Evolutionary conservation across 2,797 vertebrate genomes (phyloP).

Genomic region (Hipposideros larvatus): DNA sequence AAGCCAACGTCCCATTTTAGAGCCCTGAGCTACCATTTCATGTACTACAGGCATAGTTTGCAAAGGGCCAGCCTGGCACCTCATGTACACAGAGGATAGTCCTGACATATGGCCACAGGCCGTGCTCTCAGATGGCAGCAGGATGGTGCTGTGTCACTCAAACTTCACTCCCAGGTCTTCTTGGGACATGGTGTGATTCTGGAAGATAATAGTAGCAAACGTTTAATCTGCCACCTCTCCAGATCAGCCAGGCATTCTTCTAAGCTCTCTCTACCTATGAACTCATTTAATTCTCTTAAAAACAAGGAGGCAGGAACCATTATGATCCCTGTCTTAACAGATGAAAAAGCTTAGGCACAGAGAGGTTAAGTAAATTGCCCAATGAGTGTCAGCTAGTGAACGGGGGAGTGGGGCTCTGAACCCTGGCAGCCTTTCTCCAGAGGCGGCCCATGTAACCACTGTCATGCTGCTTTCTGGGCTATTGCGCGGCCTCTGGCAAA

Average conservation of each 20-base stretch:
- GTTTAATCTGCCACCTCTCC: background rate
- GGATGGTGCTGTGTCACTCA: background rate
- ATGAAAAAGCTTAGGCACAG: background rate
- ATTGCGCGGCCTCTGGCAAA: background rate
- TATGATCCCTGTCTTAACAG: background rate
- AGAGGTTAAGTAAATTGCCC: background rate
- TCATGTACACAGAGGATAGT: background rate
- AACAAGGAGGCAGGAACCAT: background rate
- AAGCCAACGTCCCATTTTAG: background rate
- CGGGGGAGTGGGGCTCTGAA: background rate
- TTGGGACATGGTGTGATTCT: background rate
- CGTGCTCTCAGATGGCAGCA: background rate
- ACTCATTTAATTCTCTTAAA: conserved; percentile 13
- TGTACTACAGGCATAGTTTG: background rate
- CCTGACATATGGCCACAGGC: background rate
- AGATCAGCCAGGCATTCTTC: background rate
- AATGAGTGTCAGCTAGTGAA: background rate
- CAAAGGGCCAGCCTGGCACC: background rate
- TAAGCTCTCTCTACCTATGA: background rate
- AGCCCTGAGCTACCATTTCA: background rate
- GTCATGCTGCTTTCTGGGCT: background rate
- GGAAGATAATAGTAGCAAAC: background rate
- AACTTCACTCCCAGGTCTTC: background rate
- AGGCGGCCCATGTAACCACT: background rate
- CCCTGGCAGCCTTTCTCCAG: background rate